A percentile compares a stretch with the other conserved stretches of the same genome.
These are phyloP conservation scores for Oncorhynchus clarkii DNA, from an alignment of 2,113 vertebrate genomes.

Conservation along the genomic window DNA sequence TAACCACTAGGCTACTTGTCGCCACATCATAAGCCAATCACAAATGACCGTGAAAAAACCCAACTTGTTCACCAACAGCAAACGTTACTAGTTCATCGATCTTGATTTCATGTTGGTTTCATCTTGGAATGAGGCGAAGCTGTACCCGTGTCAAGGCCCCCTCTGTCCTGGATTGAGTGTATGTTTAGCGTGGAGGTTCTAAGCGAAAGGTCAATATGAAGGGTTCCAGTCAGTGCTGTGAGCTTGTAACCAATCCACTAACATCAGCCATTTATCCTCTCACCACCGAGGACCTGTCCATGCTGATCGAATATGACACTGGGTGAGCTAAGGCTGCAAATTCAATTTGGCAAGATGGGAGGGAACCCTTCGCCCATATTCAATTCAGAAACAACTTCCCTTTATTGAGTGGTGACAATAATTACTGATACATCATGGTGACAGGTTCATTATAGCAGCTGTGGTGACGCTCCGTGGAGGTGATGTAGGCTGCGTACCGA, in stretches of 20 bases:
- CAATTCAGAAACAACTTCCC: conserved; percentile 17
- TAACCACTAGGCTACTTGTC: too few species aligned
- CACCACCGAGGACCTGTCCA: background rate
- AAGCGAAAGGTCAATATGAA: background rate
- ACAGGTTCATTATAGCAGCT: too few species aligned
- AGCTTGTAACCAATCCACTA: background rate
- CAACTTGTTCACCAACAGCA: background rate
- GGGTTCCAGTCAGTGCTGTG: background rate
- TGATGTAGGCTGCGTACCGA: too few species aligned
- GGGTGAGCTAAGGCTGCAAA: conserved; percentile 12
- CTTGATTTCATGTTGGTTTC: too few species aligned
- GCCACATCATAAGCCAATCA: background rate
- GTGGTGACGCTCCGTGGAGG: too few species aligned
- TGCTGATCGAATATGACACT: conserved; percentile 24
- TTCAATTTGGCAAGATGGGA: too few species aligned
- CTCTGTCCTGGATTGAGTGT: conserved; percentile 11
- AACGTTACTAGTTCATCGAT: background rate
- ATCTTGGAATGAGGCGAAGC: background rate
- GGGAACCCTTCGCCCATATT: too few species aligned
- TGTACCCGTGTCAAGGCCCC: conserved; percentile 17
- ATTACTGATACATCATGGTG: too few species aligned
- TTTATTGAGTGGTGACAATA: conserved; percentile 16
- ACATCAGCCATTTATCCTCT: background rate
- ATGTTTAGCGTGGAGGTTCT: background rate
- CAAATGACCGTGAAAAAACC: background rate